phyloP scores from a whole-genome alignment of 2,113 vertebrate species.

The Ptyas mucosa region DNA sequence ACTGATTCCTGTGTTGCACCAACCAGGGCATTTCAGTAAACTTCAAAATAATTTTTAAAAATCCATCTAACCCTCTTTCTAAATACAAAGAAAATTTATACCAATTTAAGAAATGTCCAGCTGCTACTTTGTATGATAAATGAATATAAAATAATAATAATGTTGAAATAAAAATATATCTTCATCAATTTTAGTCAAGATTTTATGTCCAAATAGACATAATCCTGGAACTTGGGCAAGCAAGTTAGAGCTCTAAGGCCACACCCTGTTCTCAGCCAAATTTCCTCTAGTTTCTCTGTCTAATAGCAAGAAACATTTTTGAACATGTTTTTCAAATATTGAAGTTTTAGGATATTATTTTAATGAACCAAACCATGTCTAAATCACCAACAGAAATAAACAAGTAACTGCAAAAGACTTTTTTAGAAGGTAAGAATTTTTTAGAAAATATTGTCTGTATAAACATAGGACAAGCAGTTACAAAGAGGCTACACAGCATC shows the following conservation, averaged over 20 bases:
- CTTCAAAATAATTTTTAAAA: neutral
- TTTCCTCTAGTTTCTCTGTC: neutral
- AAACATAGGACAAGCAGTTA: neutral
- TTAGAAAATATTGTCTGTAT: neutral
- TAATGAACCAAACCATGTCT: neutral
- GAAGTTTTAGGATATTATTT: neutral
- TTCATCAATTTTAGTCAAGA: neutral
- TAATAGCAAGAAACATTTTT: neutral
- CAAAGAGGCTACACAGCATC: neutral
- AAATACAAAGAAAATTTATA: neutral
- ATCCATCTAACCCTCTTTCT: neutral
- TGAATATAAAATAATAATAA: neutral
- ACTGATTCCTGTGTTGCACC: neutral
- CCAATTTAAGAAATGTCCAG: neutral
- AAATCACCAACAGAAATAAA: neutral
- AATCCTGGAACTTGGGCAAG: neutral
- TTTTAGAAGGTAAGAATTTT: neutral
- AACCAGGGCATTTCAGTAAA: neutral
- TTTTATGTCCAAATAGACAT: neutral
- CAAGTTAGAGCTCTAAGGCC: neutral
- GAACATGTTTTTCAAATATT: neutral
- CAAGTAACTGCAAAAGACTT: neutral
- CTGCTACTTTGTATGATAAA: neutral
- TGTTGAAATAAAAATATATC: neutral
- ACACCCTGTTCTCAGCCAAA: neutral